Base-by-base conservation (phyloP, 2,888 invertebrate species). In the Metopia argyrocephala region DNA sequence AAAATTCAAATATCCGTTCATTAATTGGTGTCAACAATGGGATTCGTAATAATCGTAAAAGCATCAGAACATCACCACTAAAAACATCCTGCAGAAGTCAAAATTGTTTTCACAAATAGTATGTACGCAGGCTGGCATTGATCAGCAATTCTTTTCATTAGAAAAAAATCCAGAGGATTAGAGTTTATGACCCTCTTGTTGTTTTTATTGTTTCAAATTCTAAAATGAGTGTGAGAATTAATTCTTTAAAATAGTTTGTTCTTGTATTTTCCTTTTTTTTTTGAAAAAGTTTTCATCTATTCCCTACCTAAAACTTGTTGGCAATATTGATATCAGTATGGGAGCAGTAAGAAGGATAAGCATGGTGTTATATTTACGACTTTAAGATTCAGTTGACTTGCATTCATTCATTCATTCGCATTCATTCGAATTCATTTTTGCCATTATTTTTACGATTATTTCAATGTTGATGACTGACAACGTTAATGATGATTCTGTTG, bases 401-500 rank as follows among this genome's bases (percentile, higher is more conserved):
- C 81, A 74, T 76, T 68, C 68, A 38, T 38, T 38, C 38, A 3
- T 38, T 38, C 38, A 38, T 38, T 38, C 38, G 2, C n/a, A n/a
- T 38, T 38, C 38, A 15, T 38, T 38, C 15, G 15, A 12, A 12
- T 15, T 52, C 68, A 62, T 76, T 76, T 78, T 69, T 64, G 65
- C 69, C 74, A 78, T 81, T 78, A 74, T 71, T 84, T 84, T 84
- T 83, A 84, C 83, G 84, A 83, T 84, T 83, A 83, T 81, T 71
- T 66, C 76, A 15, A 38, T 76, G 54, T 48, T 62, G 69, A 76
- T 76, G 38, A 38, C 38, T 38, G 38, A 38, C 76, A 15, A 38
- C 69, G 54, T 31, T 54, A 56, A 76, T 76, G 78, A 79, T 73
- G 74, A 62, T 76, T 76, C 38, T 75, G 79, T 59, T 82, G 76